Evolutionary conservation across 2,888 invertebrate species (phyloP), one percentile per base, ranked within the genome.

Genomic region (Tanytarsus gracilentus): DNA sequence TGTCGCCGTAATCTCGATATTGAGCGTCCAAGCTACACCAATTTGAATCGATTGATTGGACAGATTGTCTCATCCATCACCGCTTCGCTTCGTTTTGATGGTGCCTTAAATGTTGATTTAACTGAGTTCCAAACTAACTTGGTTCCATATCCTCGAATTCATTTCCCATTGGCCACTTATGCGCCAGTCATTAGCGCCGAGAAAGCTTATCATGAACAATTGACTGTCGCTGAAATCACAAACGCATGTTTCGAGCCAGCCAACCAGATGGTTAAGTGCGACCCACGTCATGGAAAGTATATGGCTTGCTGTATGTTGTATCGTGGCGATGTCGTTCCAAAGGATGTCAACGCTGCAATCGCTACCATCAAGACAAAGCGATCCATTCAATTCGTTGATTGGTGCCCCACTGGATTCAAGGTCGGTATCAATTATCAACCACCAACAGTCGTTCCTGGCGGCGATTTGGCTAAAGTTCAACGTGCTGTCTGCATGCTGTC

Each of bases 401-500:
- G 90, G 85, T 90, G 86, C 67, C 86, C 86, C n/a, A 86, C 86
- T 62, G 86, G 85, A 1, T 85, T 86, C 72, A 85, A 85, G 75
- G 85, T 85, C 67, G 88, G 90, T 65, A 87, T 87, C 72, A 92
- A 92, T 77, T 92, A 92, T 74, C 91, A 93, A 72, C 89, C 89
- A 23, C 89, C 89, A 4, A 89, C 89, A 0, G 91, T 90, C 56
- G 92, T 94, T 1, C 94, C 94, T 0, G 91, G 92, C 16, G 93
- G 92, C 0, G 93, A 94, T 73, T 75, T 91, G 68, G 93, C 94
- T 63, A 93, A 92, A 75, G 93, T 94, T 1, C 91, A 92, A 72
- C 83, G 95, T 56, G 94, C 95, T 11, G 94, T 96, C 7, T 96
- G 96, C 79, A 96, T 96, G 95, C 76, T 96, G 72, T 92, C 92